phyloP scores from a whole-genome alignment of 2,888 invertebrate genomes.

The Archips xylosteana region DNA sequence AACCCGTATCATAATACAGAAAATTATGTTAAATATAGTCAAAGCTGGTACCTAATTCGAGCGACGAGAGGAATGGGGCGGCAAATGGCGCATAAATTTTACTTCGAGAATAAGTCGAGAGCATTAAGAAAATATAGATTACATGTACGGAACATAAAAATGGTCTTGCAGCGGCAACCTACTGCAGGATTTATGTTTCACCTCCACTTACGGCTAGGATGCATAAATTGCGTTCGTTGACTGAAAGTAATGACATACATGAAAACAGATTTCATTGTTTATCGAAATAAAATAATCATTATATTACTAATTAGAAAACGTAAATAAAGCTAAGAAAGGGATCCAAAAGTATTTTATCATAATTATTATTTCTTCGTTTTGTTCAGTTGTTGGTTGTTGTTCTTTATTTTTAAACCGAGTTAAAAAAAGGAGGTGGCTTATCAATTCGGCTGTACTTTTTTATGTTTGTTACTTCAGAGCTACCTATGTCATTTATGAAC shows the following conservation, averaged over 20 bases:
- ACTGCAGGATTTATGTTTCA: constrained; percentile 38
- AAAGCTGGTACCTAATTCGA: constrained; percentile 66
- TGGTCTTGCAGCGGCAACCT: constrained; percentile 55
- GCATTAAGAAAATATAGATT: constrained; percentile 76
- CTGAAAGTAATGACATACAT: background rate
- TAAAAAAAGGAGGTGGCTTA: too few relatives aligned
- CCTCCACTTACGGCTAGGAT: constrained; percentile 26
- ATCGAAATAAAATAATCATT: background rate
- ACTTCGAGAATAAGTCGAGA: constrained; percentile 70
- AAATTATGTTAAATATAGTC: constrained; percentile 62
- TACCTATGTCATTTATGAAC: too few relatives aligned
- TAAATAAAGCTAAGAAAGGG: too few relatives aligned
- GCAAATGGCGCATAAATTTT: constrained; percentile 79
- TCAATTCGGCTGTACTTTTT: too few relatives aligned
- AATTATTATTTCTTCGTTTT: too few relatives aligned
- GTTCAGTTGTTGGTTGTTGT: too few relatives aligned
- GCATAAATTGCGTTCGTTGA: constrained; percentile 24
- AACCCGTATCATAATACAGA: constrained; percentile 46
- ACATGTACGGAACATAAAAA: constrained; percentile 65
- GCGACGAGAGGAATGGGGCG: constrained; percentile 64
- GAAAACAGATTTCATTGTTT: background rate
- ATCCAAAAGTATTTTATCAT: too few relatives aligned
- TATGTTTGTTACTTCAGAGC: too few relatives aligned
- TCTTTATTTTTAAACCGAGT: too few relatives aligned
- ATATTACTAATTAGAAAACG: background rate